These are phyloP conservation scores for Microcebus lehilahytsara DNA, from an alignment of 2,113 vertebrate species.

Conservation along the genomic window DNA sequence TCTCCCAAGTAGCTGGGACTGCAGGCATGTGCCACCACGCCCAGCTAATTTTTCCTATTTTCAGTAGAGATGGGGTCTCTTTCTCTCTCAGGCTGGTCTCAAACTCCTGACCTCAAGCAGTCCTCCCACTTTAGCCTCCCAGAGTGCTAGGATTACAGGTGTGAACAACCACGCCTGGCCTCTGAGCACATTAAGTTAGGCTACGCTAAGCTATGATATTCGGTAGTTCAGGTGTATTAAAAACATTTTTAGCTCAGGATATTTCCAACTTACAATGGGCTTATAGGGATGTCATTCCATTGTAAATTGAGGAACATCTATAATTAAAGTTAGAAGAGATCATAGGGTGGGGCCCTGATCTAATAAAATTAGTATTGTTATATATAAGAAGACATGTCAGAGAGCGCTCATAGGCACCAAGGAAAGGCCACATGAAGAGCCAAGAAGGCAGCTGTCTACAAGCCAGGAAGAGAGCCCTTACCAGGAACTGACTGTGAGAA, in stretches of 20 bases:
- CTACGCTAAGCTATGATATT: background rate
- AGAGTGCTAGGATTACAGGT: too few relatives aligned
- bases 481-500: background rate
- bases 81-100: too few relatives aligned
- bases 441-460: background rate
- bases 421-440: background rate
- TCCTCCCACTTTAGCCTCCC: too few relatives aligned
- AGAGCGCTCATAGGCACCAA: background rate
- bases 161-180: too few relatives aligned
- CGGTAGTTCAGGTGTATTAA: background rate
- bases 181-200: background rate
- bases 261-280: background rate
- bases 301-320: background rate
- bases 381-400: background rate
- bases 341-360: background rate
- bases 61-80: too few relatives aligned
- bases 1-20: too few relatives aligned
- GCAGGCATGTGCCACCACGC: too few relatives aligned
- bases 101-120: too few relatives aligned
- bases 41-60: too few relatives aligned
- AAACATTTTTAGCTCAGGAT: background rate
- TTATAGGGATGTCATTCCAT: background rate
- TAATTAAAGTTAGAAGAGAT: slow-evolving; percentile 23
- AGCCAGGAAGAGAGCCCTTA: background rate
- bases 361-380: background rate